Base-by-base conservation (phyloP, 2,888 invertebrate species). In the Acleris literana region DNA sequence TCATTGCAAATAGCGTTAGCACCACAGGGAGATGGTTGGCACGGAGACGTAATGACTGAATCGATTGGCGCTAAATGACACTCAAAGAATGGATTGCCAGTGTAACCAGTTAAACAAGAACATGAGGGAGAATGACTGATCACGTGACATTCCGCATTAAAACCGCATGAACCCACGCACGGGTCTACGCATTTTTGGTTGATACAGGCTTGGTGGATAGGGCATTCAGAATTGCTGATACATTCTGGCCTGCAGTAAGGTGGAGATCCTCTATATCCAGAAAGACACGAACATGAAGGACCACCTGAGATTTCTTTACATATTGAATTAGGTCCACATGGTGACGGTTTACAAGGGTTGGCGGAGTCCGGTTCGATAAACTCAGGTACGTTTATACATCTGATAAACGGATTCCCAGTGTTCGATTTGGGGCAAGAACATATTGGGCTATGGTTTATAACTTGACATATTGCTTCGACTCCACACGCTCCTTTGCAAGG, bases 401-500 rank as follows among this genome's bases (percentile, higher is more conserved):
- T 93, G 29, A 94, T 87, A 78, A 97, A 97, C 2, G 97, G 96
- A 93, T 96, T 96, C 55, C 97, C 97, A 7, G 94, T 95, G 75
- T 93, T 94, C 57, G 94, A 89, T 25, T 88, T 76, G 33, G 95
- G 94, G 74, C 97, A 97, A 60, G 94, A 95, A 82, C 97, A 97
- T 81, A 96, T 96, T 5, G 97, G 97, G 84, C 95, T 96, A 77
- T 97, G 96, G 82, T 96, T 96, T 57, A 96, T 94, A 33, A 97
- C 96, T 86, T 95, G 94, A 79, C 97, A 97, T 72, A 93, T 92
- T 3, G 97, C 96, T 71, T 92, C 92, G 33, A 96, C 90, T 22
- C 97, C 97, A 79, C 97, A 97, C n/a, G 96, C 94, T 74, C 96
- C 96, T 63, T 94, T 94, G 78, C 97, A 97, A n/a, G 97, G 97